phyloP scores from a whole-genome alignment of 2,113 vertebrate species.

The Lagopus leucura region DNA sequence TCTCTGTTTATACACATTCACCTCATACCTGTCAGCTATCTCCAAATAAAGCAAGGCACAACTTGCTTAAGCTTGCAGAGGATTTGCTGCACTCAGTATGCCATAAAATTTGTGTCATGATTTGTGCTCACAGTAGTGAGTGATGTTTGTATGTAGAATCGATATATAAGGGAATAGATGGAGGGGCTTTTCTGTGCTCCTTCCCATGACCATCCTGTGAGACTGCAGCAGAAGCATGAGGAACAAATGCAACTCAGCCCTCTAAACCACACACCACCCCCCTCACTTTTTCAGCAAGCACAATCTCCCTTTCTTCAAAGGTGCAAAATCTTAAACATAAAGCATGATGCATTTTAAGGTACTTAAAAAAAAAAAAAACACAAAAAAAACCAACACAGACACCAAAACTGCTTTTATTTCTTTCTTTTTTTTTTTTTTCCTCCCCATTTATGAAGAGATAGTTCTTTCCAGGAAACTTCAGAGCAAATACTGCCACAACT shows the following conservation, averaged over 20 bases:
- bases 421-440: background rate
- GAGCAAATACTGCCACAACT: background rate
- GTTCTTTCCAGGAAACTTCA: conserved; percentile 3
- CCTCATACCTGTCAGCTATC: background rate
- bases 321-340: background rate
- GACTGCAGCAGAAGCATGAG: background rate
- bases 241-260: background rate
- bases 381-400: too few species aligned
- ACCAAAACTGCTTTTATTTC: background rate
- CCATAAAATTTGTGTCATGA: background rate
- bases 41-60: background rate
- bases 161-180: background rate
- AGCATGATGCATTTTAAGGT: background rate
- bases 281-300: background rate
- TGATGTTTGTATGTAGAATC: background rate
- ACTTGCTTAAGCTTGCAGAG: background rate
- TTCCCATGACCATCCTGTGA: background rate
- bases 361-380: background rate
- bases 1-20: background rate
- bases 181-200: background rate
- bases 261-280: background rate
- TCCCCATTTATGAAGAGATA: background rate
- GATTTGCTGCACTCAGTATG: background rate
- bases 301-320: background rate
- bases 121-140: background rate